phyloP scores from a whole-genome alignment of 2,113 vertebrate species.

The Callocephalon fimbriatum region DNA sequence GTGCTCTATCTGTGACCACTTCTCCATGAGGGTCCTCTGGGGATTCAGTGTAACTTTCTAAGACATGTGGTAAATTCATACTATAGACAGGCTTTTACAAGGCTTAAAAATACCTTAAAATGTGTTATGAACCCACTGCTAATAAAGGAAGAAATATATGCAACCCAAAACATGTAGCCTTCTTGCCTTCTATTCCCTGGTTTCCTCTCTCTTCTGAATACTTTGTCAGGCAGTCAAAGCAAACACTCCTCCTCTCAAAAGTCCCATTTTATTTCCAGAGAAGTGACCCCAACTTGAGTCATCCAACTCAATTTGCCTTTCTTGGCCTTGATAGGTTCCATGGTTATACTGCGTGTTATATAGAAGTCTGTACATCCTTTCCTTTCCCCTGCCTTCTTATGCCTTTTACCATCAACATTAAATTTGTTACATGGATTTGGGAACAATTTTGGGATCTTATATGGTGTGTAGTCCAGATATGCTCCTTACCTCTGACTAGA shows the following conservation, averaged over 20 bases:
- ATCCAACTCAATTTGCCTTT: neutral
- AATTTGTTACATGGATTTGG: neutral
- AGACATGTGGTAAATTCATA: neutral
- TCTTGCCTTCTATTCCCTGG: neutral
- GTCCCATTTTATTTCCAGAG: neutral
- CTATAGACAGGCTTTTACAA: neutral
- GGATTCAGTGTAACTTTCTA: neutral
- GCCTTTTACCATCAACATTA: neutral
- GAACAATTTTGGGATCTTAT: neutral
- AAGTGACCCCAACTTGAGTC: neutral
- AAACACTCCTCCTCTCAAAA: neutral
- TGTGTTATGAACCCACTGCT: neutral
- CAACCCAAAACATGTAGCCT: neutral
- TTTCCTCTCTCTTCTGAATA: neutral
- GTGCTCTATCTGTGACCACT: rapidly evolving
- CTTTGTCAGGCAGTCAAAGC: neutral
- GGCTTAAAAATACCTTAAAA: neutral
- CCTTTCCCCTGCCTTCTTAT: neutral
- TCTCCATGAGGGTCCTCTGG: neutral
- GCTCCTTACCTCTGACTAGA: neutral
- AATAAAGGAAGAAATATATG: neutral
- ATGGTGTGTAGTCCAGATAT: neutral
- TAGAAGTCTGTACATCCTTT: neutral
- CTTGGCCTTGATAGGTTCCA: neutral
- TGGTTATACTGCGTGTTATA: neutral